Percentiles rank a stretch among this genome's conserved stretches.
Evolutionary conservation across 2,113 vertebrate genomes (phyloP).

Genomic region (Diadophis punctatus): DNA sequence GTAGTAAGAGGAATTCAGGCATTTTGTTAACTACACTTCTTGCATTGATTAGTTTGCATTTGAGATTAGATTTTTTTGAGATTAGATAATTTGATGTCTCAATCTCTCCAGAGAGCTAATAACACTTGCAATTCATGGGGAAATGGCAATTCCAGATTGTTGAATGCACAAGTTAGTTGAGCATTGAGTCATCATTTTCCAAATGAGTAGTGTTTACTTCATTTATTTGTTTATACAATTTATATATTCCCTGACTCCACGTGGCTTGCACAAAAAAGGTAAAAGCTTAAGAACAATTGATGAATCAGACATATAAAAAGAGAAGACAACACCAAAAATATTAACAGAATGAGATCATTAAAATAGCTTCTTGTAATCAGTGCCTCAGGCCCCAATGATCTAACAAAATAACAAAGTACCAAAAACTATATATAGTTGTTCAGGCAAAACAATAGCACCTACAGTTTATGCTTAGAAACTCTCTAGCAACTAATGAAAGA

Average conservation of each 20-base stretch:
- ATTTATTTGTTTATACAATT: background rate
- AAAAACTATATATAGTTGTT: background rate
- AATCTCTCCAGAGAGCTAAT: background rate
- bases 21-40: too few species aligned
- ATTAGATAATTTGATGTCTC: too few species aligned
- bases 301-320: background rate
- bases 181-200: background rate
- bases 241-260: background rate
- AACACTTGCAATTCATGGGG: background rate
- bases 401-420: background rate
- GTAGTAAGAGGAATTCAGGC: too few species aligned
- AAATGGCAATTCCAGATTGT: background rate
- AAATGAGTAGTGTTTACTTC: background rate
- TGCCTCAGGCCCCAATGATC: background rate
- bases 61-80: too few species aligned
- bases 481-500: background rate
- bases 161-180: background rate
- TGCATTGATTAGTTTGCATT: too few species aligned
- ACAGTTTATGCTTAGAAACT: background rate
- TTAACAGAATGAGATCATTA: background rate
- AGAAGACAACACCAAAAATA: background rate
- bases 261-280: background rate
- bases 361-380: background rate
- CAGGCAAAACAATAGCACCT: background rate
- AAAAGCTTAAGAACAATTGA: background rate